Conservation (phyloP, 1,140 invertebrate genomes). For the Pogonomyrmex barbatus region DNA sequence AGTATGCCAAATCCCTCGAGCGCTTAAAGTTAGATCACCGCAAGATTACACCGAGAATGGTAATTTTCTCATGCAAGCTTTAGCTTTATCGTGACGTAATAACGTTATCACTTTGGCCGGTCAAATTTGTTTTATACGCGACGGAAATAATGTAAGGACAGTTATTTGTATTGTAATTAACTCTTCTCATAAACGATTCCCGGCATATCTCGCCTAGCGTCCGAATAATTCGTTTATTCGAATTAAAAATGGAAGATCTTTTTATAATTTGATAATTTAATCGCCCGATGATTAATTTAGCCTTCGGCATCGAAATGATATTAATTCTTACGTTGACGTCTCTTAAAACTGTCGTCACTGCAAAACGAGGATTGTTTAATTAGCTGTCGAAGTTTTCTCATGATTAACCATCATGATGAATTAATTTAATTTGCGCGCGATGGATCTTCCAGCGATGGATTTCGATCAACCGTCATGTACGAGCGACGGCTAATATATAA, state of each 20-base stretch:
- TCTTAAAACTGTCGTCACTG: not conserved
- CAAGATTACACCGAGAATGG: constrained; percentile 51
- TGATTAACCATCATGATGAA: constrained; percentile 36
- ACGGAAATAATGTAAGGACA: not conserved
- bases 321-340: not conserved
- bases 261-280: not conserved
- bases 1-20: constrained; percentile 16
- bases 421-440: constrained; percentile 49
- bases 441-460: not conserved
- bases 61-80: constrained; percentile 47
- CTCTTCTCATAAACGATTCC: not conserved
- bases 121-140: constrained; percentile 4
- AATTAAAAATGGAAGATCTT: not conserved
- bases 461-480: constrained; percentile 21
- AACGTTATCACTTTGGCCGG: constrained; percentile 3
- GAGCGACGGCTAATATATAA: constrained; percentile 37
- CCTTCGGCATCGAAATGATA: not conserved
- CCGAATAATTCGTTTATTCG: not conserved
- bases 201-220: not conserved
- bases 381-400: not conserved
- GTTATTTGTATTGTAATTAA: not conserved
- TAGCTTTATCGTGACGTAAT: constrained; percentile 39
- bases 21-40: constrained; percentile 54
- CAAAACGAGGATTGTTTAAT: constrained; percentile 10
- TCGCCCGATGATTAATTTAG: not conserved